Conservation (phyloP, 2,113 vertebrate genomes). For the Callocephalon fimbriatum region DNA sequence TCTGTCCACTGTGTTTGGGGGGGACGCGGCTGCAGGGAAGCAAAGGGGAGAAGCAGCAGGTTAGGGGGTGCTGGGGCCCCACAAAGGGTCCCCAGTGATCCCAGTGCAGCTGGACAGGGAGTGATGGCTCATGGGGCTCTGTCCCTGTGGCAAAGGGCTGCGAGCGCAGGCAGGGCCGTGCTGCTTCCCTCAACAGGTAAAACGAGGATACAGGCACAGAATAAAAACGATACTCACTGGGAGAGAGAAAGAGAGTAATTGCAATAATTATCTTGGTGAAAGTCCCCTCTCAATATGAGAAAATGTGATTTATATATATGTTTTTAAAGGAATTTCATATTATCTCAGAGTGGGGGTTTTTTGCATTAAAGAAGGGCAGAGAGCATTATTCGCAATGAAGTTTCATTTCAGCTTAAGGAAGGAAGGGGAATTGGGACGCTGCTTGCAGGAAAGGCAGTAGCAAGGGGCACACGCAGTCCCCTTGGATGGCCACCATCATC, state of each 20-base stretch:
- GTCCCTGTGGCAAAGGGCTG: neutral
- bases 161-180: neutral
- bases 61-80: neutral
- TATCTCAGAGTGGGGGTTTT: neutral
- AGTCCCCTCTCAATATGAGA: neutral
- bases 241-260: constrained; percentile 7
- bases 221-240: neutral
- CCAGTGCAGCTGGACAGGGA: neutral
- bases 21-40: constrained; percentile 83
- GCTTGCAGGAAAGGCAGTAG: neutral
- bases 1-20: constrained; percentile 85
- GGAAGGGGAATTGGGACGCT: neutral
- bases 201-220: neutral
- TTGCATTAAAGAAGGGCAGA: neutral
- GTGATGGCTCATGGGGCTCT: rapidly evolving
- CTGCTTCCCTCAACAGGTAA: neutral
- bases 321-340: neutral
- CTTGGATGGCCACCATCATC: neutral
- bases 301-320: constrained; percentile 16
- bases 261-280: neutral
- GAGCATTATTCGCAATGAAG: neutral
- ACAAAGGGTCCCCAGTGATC: neutral
- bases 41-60: neutral
- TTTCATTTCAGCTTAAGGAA: neutral
- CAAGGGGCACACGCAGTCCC: neutral